Base-by-base conservation (phyloP, 2,888 invertebrate genomes). In the Caenorhabditis wallacei region DNA sequence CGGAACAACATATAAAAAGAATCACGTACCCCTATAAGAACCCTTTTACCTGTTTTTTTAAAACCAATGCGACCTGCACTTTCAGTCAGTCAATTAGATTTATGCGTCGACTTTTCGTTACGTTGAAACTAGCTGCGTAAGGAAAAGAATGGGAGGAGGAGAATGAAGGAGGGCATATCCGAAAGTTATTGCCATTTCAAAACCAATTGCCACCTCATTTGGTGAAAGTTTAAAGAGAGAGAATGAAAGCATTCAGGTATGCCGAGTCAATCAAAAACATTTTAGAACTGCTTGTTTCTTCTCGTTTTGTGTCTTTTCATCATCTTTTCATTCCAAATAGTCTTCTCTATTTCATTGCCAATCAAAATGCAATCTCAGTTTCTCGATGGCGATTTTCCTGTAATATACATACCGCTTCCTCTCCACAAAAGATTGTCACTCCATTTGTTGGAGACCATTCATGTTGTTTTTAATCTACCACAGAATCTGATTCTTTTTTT, bases 311-410 rank as follows among this genome's bases (percentile, higher is more conserved):
- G 37, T 54, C 63, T 61, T 56, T 56, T 53, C 35, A 35, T 35
- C 16, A 51, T 48, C 18, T 48, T 48, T 48, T 48, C 46, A 48
- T 30, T n/a, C 18, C 35, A 46, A 63, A 63, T 46, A 24, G 20
- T 37, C 37, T 57, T 37, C 18, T 63, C 57, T 69, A 68, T 76
- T 69, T 76, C 76, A 69, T 76, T 76, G 76, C 76, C 76, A 76
- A 76, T 76, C 76, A 76, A 76, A 68, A 69, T 76, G 53, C 76
- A 76, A 76, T 76, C 76, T 76, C 59, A 54, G 57, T 40, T 57
- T 43, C 57, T 51, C 66, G 66, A 57, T 57, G 57, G 22, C 48
- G 66, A 59, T 68, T 75, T 66, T 68, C 66, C 75, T 75, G 74
- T 74, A 74, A 64, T 64, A 72, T 40, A 72, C 63, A 72, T 72